Evolutionary conservation across 2,888 invertebrate species (phyloP), one percentile per base, ranked within the genome.

Genomic region (Neria commutata): DNA sequence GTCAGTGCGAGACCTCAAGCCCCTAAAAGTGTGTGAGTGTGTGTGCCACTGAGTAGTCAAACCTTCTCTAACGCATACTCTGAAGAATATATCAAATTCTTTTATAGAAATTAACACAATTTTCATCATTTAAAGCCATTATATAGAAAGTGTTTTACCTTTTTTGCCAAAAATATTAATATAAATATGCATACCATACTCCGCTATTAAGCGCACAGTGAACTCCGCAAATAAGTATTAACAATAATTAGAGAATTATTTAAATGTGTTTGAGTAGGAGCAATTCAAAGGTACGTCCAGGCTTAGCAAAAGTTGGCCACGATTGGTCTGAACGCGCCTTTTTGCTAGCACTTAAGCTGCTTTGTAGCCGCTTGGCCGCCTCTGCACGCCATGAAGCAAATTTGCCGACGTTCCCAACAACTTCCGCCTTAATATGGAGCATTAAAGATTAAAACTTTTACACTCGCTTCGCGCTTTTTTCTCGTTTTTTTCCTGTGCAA

Each of bases 381-480:
- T 48, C 16, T 25, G 14, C 37, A n/a, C 37, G 11, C 8, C 6
- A 37, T n/a, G 6, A 25, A 14, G 25, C 24, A 40, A 64, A 71
- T 72, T 72, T 70, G 69, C 67, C 67, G 67, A 65, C 65, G 64
- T 34, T 51, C 51, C n/a, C n/a, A n/a, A 37, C 37, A 51, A 51
- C 14, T 51, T 51, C 51, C 51, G 51, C 37, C 24, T 37, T 53
- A 33, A 50, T 16, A 33, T 33, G 25, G 52, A 42, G n/a, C 42
- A 52, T 42, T 19, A 53, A 42, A 42, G 17, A 53, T 53, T 53
- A 53, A 53, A 53, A 53, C 53, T 53, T 53, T 53, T 53, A 14
- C 23, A 4, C 24, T 21, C 21, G 8, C 2, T 37, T 5, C 19
- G 19, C 8, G 17, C 34, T 16, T 42, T 11, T 29, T 23, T 26